These are phyloP conservation scores for Candidula unifasciata DNA, from an alignment of 2,888 invertebrate genomes.

Conservation along the genomic window DNA sequence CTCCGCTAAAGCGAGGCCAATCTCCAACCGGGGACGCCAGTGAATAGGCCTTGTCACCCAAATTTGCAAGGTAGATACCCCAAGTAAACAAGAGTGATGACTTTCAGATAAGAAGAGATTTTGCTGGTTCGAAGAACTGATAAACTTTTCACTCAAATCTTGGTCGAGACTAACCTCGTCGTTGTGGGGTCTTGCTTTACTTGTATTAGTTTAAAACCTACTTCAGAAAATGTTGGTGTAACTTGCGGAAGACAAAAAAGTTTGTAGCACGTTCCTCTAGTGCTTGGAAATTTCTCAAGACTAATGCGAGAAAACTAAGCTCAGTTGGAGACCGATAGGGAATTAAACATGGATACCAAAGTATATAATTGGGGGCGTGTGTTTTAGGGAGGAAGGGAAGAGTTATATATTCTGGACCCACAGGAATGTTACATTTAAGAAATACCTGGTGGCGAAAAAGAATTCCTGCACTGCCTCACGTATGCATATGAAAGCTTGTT, in stretches of 20 bases:
- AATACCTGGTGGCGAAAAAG: too few species aligned
- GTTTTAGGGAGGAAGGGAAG: too few species aligned
- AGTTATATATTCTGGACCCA: too few species aligned
- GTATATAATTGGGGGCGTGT: too few species aligned
- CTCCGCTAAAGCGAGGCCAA: background rate
- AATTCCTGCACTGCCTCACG: too few species aligned
- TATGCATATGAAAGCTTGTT: too few species aligned
- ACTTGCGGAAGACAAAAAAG: background rate
- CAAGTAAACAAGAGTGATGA: slow-evolving; percentile 9
- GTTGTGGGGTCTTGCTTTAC: slow-evolving; percentile 10
- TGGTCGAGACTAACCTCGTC: background rate
- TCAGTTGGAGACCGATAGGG: background rate
- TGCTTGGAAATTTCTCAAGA: background rate
- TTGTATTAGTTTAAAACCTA: background rate
- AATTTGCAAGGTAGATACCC: slow-evolving; percentile 9
- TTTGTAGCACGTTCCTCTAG: background rate
- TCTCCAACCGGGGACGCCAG: background rate
- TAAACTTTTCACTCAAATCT: slow-evolving; percentile 42
- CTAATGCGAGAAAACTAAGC: slow-evolving; percentile 7
- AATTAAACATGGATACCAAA: background rate
- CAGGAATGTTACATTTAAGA: too few species aligned
- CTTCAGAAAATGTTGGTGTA: background rate
- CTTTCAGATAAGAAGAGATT: slow-evolving; percentile 22
- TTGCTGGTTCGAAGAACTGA: slow-evolving; percentile 22
- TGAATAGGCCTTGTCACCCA: background rate